Base-by-base conservation (phyloP, 2,113 vertebrate genomes). In the Vulpes ferrilata region DNA sequence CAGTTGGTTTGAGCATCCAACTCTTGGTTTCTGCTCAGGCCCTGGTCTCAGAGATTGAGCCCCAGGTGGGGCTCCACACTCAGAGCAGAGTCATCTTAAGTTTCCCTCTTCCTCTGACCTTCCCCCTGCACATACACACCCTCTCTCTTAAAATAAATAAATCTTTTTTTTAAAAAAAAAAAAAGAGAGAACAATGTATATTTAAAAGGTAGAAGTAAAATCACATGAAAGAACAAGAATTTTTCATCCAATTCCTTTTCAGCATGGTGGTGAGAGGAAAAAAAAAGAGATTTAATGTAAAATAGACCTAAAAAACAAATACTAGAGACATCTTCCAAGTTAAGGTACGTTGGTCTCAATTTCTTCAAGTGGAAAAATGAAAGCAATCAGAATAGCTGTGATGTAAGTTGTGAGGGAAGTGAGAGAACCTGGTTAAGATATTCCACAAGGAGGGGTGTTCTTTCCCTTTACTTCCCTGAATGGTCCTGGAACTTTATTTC, bases 341-440 rank as follows among this genome's bases (percentile, higher is more conserved):
- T 90, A 55, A 48, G 62, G 19, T 74, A 7, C 10, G 13, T 65
- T 82, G 51, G 1, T 25, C n/a, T 90, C 76, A 57, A 76, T 96
- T 97, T 94, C 30, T 78, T 81, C 22, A 90, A n/a, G 0, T 57
- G 43, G 43, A 62, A 92, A 71, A 80, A 48, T 55, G 67, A 92
- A 65, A 88, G 62, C 23, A 88, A 57, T 74, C 74, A 86, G 81
- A 95, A 62, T 22, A 88, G 1, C 17, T 80, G 25, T 23, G 20
- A 16, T 4, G 13, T 60, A 95, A 32, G 32, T 43, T 81, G 59
- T 84, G 30, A 74, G 23, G 19, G 13, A 57, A 93, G 88, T 80
- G n/a, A 84, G 27, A 86, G n/a, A 85, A 35, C 20, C 30, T 73
- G 32, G 32, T 79, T 76, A 69, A 90, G 32, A 86, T 6, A 74